Conservation (phyloP, 1,140 invertebrate species). For the Drosophila novamexicana region DNA sequence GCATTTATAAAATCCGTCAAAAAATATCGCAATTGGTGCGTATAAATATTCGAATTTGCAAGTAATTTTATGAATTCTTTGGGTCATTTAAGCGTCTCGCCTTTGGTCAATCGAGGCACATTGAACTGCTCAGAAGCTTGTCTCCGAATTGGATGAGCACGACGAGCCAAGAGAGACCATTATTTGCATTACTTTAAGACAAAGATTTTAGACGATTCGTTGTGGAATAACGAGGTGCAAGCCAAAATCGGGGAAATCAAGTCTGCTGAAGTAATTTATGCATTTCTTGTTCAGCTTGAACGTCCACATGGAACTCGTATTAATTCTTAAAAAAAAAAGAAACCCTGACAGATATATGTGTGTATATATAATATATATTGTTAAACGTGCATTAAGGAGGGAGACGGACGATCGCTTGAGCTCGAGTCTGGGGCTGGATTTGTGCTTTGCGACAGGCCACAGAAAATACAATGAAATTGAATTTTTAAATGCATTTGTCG, state of each 20-base stretch:
- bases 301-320: slow-evolving; percentile 55
- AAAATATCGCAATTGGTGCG: background rate
- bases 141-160: slow-evolving; percentile 25
- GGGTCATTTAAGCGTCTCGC: background rate
- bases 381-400: slow-evolving; percentile 49
- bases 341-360: slow-evolving; percentile 37
- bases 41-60: background rate
- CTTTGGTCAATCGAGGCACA: slow-evolving; percentile 39
- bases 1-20: background rate
- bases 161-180: slow-evolving; percentile 35
- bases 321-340: slow-evolving; percentile 54
- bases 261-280: slow-evolving; percentile 66
- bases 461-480: slow-evolving; percentile 47
- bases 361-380: slow-evolving; percentile 25
- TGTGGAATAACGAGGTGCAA: slow-evolving; percentile 17
- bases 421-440: slow-evolving; percentile 32
- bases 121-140: slow-evolving; percentile 46
- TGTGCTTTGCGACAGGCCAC: slow-evolving; percentile 47
- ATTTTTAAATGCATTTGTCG: slow-evolving; percentile 72
- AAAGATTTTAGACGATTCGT: slow-evolving; percentile 43
- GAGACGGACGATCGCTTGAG: slow-evolving; percentile 6
- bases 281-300: slow-evolving; percentile 69
- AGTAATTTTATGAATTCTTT: background rate
- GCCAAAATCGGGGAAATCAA: slow-evolving; percentile 35
- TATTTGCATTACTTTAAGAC: slow-evolving; percentile 56